phyloP scores from a whole-genome alignment of 2,888 invertebrate genomes.

The Panorpa germanica region DNA sequence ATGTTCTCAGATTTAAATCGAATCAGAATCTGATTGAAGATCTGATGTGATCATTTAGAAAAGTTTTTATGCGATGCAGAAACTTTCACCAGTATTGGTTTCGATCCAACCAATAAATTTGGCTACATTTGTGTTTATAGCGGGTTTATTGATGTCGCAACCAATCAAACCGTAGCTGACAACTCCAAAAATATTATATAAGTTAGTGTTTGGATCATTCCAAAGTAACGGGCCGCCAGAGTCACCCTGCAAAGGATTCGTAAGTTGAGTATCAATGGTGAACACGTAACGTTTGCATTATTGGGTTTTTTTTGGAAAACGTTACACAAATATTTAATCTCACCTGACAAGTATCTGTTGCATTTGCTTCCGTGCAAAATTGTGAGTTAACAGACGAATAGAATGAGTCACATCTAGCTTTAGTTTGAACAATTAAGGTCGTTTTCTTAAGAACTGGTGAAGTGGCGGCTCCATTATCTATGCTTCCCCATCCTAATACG shows the following conservation, averaged over 20 bases:
- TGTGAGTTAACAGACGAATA: conserved; percentile 17
- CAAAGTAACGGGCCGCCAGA: conserved; percentile 38
- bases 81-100: conserved; percentile 16
- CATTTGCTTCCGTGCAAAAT: conserved; percentile 28
- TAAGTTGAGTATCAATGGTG: too few species aligned
- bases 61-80: conserved; percentile 19
- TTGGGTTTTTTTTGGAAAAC: neutral
- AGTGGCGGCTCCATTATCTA: conserved; percentile 26
- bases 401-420: conserved; percentile 21
- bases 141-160: conserved; percentile 31
- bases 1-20: too few species aligned
- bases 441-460: conserved; percentile 31
- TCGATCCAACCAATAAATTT: conserved; percentile 34
- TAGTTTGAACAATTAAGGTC: conserved; percentile 28
- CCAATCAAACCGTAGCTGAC: conserved; percentile 31
- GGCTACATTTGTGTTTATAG: conserved; percentile 34
- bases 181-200: conserved; percentile 27
- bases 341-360: conserved; percentile 41
- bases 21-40: too few species aligned
- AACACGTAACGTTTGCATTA: too few species aligned
- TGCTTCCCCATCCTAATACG: conserved; percentile 39
- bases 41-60: neutral
- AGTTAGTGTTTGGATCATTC: conserved; percentile 23
- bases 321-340: neutral
- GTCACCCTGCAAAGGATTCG: conserved; percentile 19